Evolutionary conservation across 92 coral and sea anemone species (phyloP).

Genomic region (Bergia sp.): DNA sequence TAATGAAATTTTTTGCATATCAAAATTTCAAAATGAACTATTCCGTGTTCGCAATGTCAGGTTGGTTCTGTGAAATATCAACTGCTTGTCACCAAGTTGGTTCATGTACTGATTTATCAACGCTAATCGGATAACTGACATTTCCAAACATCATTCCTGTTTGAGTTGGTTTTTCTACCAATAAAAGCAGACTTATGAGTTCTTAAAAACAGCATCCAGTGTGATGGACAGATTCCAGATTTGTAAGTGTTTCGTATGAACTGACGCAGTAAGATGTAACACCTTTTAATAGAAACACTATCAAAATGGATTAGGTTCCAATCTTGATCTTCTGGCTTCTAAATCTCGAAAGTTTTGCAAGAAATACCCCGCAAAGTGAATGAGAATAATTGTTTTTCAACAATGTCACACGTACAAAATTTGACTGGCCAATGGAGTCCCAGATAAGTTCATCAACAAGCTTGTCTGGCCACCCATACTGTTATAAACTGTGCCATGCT

Average conservation of each 20-base stretch:
- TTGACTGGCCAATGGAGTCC: conserved; percentile 27
- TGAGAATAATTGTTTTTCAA: conserved; percentile 7
- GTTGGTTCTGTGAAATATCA: conserved; percentile 37
- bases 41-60: not conserved
- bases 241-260: not conserved
- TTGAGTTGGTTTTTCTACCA: conserved; percentile 21
- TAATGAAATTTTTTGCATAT: conserved; percentile 6
- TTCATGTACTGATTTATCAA: conserved; percentile 32
- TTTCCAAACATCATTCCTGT: conserved; percentile 12
- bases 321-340: not conserved
- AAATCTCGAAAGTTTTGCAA: not conserved
- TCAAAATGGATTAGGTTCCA: not conserved
- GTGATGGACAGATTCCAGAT: conserved; percentile 10
- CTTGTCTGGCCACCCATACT: conserved; percentile 37
- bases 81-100: conserved; percentile 25
- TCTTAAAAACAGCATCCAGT: conserved; percentile 3
- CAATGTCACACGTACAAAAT: conserved; percentile 23
- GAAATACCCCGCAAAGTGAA: conserved; percentile 31
- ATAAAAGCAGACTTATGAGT: conserved; percentile 11
- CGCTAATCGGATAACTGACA: conserved; percentile 38
- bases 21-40: not conserved
- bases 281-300: not conserved
- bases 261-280: not conserved
- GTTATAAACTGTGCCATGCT: conserved; percentile 1
- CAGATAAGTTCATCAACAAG: conserved; percentile 33